Evolutionary conservation across 2,113 vertebrate species (phyloP).

Genomic region (Anoura caudifer): DNA sequence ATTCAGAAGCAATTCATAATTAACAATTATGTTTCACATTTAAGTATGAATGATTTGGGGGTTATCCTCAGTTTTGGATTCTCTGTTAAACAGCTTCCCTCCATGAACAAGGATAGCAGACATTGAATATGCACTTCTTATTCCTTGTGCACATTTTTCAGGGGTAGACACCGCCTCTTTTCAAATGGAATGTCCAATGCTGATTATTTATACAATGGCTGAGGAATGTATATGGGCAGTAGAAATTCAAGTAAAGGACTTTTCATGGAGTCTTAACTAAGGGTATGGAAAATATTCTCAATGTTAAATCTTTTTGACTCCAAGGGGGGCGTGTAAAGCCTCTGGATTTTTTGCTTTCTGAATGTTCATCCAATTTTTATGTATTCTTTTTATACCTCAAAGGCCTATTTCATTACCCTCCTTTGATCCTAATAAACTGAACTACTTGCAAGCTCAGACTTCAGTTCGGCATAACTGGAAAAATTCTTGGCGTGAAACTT

Average conservation of each 20-base stretch:
- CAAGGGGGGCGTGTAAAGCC: not conserved
- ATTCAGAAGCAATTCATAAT: not conserved
- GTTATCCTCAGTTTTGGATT: not conserved
- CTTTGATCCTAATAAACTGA: slow-evolving; percentile 53
- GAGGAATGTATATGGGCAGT: not conserved
- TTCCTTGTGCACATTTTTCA: not conserved
- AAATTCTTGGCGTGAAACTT: slow-evolving; percentile 57
- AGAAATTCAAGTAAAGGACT: not conserved
- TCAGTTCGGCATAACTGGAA: slow-evolving; percentile 61
- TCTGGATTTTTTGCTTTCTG: not conserved
- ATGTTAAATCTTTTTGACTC: not conserved
- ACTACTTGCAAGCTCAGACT: slow-evolving; percentile 52
- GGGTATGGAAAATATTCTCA: not conserved
- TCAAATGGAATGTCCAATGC: not conserved
- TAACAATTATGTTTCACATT: not conserved
- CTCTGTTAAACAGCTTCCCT: not conserved
- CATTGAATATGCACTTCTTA: not conserved
- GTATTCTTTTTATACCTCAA: not conserved
- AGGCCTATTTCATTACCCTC: not conserved
- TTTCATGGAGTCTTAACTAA: not conserved
- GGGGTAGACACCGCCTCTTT: not conserved
- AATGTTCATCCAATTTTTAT: not conserved
- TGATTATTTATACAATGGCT: not conserved
- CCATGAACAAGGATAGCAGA: not conserved
- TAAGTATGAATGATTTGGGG: not conserved